Conservation (phyloP, 2,113 vertebrate genomes). For the Daubentonia madagascariensis region DNA sequence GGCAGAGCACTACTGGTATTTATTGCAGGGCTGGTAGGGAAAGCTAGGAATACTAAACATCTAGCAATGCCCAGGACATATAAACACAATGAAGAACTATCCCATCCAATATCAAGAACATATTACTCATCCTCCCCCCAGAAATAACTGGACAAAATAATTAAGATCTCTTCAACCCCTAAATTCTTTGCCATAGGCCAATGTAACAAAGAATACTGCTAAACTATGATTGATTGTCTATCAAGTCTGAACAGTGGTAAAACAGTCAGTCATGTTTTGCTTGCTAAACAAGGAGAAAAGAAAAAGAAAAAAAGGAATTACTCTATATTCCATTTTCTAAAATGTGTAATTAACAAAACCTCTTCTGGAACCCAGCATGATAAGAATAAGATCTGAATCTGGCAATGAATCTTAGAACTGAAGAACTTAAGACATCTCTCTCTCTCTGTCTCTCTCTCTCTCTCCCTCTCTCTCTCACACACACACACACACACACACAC, state of each 20-base stretch:
- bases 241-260: neutral
- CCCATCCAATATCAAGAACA: neutral
- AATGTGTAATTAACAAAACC: constrained; percentile 20
- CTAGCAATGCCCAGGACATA: neutral
- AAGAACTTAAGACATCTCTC: neutral
- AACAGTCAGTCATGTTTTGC: neutral
- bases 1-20: neutral
- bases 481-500: neutral
- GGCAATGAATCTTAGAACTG: neutral
- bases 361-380: neutral
- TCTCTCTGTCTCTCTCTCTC: neutral
- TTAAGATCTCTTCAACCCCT: neutral
- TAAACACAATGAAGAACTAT: neutral
- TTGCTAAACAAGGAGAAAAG: neutral
- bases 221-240: neutral
- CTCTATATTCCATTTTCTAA: neutral
- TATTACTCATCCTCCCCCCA: neutral
- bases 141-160: neutral
- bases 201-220: neutral
- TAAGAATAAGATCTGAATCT: constrained; percentile 17
- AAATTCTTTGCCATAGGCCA: neutral
- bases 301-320: constrained; percentile 24
- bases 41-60: neutral
- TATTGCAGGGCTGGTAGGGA: neutral
- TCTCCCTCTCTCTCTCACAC: neutral